Base-by-base conservation (phyloP, 2,113 vertebrate genomes). In the Halichoerus grypus region DNA sequence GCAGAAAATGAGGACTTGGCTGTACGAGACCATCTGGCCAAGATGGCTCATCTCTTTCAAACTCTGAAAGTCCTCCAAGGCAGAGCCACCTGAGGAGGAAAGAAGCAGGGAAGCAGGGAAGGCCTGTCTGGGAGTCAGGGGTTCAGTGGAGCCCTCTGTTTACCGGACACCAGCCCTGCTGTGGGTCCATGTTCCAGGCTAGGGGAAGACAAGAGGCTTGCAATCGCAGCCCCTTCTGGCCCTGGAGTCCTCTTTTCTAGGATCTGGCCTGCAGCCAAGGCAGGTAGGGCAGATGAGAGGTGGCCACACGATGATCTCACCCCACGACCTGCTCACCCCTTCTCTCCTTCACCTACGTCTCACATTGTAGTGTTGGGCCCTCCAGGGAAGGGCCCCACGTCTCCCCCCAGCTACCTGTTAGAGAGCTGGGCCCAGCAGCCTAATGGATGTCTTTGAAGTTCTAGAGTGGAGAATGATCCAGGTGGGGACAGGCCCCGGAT, bases 171-270 rank as follows among this genome's bases (percentile, higher is more conserved):
- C 31, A 55, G 74, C 46, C 55, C 85, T 26, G 36, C 9, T 15
- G 8, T 55, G 22, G 26, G 46, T 6, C 18, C 36, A 0, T 1
- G 42, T 14, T n/a, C 81, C 7, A 4, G 57, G 5, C 16, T 1
- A 4, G 55, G 74, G 42, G 22, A 16, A 39, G 14, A 82, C 51
- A 18, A 26, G 53, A 65, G 67, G 21, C 28, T 57, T 24, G 24
- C 21, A 55, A 3, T 22, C 0, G 1, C 55, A 59, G 11, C 7
- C 33, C 4, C 26, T 55, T 84, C 36, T 69, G n/a, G 39, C 16
- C 49, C 39, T 9, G 9, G 57, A 72, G 46, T 22, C 24, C 59
- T 49, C 22, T 59, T 21, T 61, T 57, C 28, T 49, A 53, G 83
- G 65, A 53, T 67, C 36, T 57, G 5, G 2, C 31, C 51, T 74